Percentiles rank a stretch among this genome's conserved stretches.
phyloP scores from a whole-genome alignment of 2,888 invertebrate species.

The Mystacides longicornis region DNA sequence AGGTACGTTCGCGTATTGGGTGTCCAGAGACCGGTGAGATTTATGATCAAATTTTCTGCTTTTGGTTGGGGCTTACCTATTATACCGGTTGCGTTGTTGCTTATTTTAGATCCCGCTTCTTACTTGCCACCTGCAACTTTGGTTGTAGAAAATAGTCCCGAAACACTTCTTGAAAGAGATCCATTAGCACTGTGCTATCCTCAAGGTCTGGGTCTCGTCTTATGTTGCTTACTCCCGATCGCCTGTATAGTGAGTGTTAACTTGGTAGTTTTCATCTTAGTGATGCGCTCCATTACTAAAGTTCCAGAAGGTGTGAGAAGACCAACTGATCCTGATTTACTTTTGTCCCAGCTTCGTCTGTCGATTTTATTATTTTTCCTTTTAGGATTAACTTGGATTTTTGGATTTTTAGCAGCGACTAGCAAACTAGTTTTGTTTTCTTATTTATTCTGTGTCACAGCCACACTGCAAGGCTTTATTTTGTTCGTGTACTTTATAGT shows the following conservation, averaged over 20 bases:
- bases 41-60: constrained; percentile 54
- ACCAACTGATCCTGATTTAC: constrained; percentile 37
- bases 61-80: constrained; percentile 58
- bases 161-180: constrained; percentile 7
- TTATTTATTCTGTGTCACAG: constrained; percentile 56
- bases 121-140: constrained; percentile 36
- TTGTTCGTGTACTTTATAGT: constrained; percentile 54
- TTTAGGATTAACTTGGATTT: constrained; percentile 55
- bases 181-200: constrained; percentile 42
- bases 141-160: constrained; percentile 11
- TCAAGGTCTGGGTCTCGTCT: constrained; percentile 42
- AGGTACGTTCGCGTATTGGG: constrained; percentile 61
- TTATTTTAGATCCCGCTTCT: constrained; percentile 40
- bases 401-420: constrained; percentile 50
- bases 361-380: constrained; percentile 54
- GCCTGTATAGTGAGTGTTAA: constrained; percentile 47
- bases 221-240: constrained; percentile 49
- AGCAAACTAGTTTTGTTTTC: constrained; percentile 45
- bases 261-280: constrained; percentile 45
- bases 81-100: constrained; percentile 46
- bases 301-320: constrained; percentile 48
- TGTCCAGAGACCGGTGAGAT: constrained; percentile 48
- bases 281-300: constrained; percentile 46
- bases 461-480: constrained; percentile 55
- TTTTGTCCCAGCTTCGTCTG: constrained; percentile 47